phyloP scores from a whole-genome alignment of 2,113 vertebrate species.

The Benthochromis sp. region DNA sequence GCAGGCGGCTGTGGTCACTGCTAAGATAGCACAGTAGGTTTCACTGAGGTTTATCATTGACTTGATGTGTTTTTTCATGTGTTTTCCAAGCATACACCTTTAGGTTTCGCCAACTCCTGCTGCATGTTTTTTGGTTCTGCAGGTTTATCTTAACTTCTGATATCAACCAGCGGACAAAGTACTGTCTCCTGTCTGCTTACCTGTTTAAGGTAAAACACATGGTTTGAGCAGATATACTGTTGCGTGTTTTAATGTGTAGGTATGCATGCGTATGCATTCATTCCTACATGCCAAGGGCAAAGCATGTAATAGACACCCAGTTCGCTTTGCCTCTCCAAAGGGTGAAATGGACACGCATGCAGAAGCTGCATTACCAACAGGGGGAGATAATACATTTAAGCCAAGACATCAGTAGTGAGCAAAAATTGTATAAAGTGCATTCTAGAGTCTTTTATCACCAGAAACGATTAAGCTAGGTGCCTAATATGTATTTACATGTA shows the following conservation, averaged over 20 bases:
- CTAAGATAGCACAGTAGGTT: slow-evolving; percentile 93
- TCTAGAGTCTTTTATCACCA: neutral
- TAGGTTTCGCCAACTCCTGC: neutral
- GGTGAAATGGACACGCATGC: neutral
- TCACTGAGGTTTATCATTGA: neutral
- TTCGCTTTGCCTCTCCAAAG: neutral
- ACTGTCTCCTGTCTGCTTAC: slow-evolving; percentile 82
- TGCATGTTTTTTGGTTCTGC: neutral
- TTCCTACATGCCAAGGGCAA: neutral
- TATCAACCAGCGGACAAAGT: slow-evolving; percentile 72
- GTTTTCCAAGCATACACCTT: neutral
- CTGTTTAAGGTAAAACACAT: slow-evolving; percentile 85
- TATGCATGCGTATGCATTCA: neutral
- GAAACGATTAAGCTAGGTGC: neutral
- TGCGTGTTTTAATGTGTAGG: neutral
- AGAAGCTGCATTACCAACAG: neutral
- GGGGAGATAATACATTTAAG: neutral
- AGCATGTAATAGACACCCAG: neutral
- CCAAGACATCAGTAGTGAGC: neutral
- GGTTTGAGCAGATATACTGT: neutral
- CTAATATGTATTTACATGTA: neutral
- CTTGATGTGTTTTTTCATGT: neutral
- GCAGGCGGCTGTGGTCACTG: slow-evolving; percentile 81
- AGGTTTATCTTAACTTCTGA: slow-evolving; percentile 78
- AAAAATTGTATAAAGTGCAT: neutral